A percentile compares a stretch with the other conserved stretches of the same genome.
These are phyloP conservation scores for Siniperca scherzeri DNA, from an alignment of 2,797 vertebrate species.

Conservation along the genomic window DNA sequence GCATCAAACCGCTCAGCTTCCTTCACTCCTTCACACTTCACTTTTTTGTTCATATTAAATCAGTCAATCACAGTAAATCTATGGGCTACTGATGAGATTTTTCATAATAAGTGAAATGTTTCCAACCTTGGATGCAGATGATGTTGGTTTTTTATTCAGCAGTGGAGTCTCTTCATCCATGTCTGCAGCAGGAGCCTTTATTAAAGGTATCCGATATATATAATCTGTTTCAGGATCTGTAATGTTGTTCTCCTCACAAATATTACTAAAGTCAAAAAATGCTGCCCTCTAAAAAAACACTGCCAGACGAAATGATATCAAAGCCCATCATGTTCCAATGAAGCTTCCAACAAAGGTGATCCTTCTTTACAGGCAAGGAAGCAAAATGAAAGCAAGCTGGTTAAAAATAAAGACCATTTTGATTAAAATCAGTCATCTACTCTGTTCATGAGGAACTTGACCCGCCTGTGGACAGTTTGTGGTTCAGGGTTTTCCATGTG, in stretches of 20 bases:
- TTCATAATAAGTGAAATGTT: not conserved
- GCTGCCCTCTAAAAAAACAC: not conserved
- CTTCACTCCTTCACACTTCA: too few relatives aligned
- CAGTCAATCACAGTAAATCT: not conserved
- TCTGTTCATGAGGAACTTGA: not conserved
- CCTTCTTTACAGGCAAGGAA: not conserved
- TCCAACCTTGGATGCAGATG: slow-evolving; percentile 60
- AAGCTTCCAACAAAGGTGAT: not conserved
- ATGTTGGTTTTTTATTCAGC: slow-evolving; percentile 31
- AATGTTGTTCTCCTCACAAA: not conserved
- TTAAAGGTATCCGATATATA: not conserved
- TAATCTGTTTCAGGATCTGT: not conserved
- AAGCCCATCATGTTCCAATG: not conserved
- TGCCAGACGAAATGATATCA: not conserved
- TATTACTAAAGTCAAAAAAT: not conserved
- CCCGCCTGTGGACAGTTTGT: not conserved
- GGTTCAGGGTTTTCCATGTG: not conserved
- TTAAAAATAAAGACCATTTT: not conserved
- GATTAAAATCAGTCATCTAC: not conserved
- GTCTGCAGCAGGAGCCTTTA: slow-evolving; percentile 25
- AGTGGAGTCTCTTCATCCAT: slow-evolving; percentile 67
- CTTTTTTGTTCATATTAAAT: not conserved
- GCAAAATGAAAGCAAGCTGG: not conserved
- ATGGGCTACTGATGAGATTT: not conserved
- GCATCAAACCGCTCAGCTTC: too few relatives aligned